Evolutionary conservation across 2,888 invertebrate species (phyloP).

Genomic region (Andrena minutula): DNA sequence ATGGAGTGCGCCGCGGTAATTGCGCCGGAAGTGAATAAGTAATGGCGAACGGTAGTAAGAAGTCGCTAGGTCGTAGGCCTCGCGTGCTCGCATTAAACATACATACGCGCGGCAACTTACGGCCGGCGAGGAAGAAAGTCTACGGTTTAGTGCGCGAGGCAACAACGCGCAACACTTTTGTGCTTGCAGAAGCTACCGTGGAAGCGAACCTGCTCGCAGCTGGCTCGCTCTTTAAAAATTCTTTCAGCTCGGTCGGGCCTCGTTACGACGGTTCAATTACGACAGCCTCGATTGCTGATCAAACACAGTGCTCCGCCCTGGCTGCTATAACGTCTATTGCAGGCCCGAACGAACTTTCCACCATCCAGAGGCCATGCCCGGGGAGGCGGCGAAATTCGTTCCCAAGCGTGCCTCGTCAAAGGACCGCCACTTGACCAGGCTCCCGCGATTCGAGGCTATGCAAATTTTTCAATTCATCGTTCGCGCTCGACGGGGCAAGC

Average conservation of each 20-base stretch:
- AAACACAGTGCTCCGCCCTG: conserved; percentile 50
- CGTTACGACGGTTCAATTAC: conserved; percentile 36
- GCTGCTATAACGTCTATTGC: conserved; percentile 37
- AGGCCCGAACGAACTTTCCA: conserved; percentile 31
- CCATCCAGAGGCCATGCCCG: neutral
- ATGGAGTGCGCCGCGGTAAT: conserved; percentile 73
- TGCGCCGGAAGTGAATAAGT: conserved; percentile 78
- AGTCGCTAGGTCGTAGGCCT: conserved; percentile 76
- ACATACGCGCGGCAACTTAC: conserved; percentile 68
- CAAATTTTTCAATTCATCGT: conserved; percentile 53
- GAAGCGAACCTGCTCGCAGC: no score
- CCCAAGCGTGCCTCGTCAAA: conserved; percentile 11
- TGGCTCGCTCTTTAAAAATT: conserved; percentile 32
- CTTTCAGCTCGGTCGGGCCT: conserved; percentile 33
- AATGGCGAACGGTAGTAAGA: conserved; percentile 74
- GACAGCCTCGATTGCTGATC: conserved; percentile 52
- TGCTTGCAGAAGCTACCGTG: neutral
- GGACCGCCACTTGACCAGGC: conserved; percentile 14
- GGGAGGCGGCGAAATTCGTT: conserved; percentile 29
- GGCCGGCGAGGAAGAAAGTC: conserved; percentile 44
- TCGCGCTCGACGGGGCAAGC: conserved; percentile 27
- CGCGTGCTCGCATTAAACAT: conserved; percentile 78
- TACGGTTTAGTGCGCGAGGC: conserved; percentile 35
- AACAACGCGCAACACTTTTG: neutral
- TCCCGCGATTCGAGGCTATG: conserved; percentile 33